Evolutionary conservation across 2,797 vertebrate species (phyloP).

Genomic region (Pogoniulus pusillus): DNA sequence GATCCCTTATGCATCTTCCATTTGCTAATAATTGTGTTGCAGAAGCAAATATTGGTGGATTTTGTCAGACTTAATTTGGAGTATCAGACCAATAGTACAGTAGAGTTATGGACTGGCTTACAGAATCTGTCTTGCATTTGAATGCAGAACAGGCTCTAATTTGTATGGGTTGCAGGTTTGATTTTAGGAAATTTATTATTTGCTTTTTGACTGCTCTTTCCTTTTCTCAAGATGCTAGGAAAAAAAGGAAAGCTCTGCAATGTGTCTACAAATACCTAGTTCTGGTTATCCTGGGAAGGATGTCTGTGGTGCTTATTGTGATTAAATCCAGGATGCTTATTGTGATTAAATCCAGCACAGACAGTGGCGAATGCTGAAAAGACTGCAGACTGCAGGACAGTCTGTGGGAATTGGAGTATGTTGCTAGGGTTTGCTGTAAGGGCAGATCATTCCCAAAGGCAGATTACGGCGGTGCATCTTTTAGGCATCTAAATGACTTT

Average conservation of each 20-base stretch:
- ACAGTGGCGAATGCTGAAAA: not conserved
- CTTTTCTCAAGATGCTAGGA: not conserved
- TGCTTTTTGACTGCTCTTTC: not conserved
- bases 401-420: not conserved
- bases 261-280: not conserved
- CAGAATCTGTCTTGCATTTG: not conserved
- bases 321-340: too few relatives aligned
- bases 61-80: not conserved
- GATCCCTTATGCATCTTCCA: not conserved
- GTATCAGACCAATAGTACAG: fast-evolving
- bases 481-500: conserved; percentile 36
- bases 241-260: not conserved
- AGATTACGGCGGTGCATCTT: not conserved
- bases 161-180: not conserved
- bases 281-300: not conserved
- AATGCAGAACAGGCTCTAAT: not conserved
- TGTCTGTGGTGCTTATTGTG: not conserved
- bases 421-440: not conserved
- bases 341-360: not conserved
- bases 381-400: not conserved
- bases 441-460: conserved; percentile 15
- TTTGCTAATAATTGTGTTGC: not conserved
- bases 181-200: not conserved
- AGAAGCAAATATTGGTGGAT: not conserved
- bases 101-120: not conserved